phyloP scores from a whole-genome alignment of 2,113 vertebrate genomes.

The Hemibagrus wyckioides region DNA sequence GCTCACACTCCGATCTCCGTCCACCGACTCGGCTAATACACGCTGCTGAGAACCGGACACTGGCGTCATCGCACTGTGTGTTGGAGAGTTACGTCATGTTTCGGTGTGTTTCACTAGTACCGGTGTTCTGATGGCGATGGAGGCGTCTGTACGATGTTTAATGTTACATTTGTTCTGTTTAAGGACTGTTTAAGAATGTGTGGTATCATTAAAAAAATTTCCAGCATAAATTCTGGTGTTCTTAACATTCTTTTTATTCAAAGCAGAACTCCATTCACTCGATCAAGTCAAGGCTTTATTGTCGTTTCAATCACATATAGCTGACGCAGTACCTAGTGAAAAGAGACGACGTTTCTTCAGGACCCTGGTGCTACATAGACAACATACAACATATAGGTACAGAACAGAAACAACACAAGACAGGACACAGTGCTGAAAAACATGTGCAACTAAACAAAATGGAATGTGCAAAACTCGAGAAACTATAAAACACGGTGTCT shows the following conservation, averaged over 20 bases:
- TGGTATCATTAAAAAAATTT: slow-evolving; percentile 78
- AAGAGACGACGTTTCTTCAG: no score
- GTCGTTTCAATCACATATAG: no score
- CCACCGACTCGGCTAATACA: slow-evolving; percentile 67
- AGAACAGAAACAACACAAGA: no score
- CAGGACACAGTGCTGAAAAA: no score
- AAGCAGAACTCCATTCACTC: background rate
- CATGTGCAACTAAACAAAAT: no score
- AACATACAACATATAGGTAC: no score
- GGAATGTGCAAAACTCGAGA: no score
- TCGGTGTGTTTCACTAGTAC: slow-evolving; percentile 61
- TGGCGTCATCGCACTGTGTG: slow-evolving; percentile 62
- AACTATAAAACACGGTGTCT: no score
- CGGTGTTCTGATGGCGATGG: slow-evolving; percentile 51
- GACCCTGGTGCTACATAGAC: no score
- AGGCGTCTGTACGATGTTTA: slow-evolving; percentile 67
- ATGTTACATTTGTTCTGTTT: slow-evolving; percentile 56
- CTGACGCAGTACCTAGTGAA: no score
- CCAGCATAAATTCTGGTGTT: slow-evolving; percentile 57
- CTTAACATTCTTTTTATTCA: background rate
- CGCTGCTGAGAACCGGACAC: slow-evolving; percentile 74
- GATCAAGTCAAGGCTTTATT: no score
- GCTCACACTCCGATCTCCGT: slow-evolving; percentile 58
- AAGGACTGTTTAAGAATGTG: slow-evolving; percentile 67
- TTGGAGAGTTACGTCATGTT: slow-evolving; percentile 1